phyloP scores from a whole-genome alignment of 2,113 vertebrate species.

The Prochilodus magdalenae region DNA sequence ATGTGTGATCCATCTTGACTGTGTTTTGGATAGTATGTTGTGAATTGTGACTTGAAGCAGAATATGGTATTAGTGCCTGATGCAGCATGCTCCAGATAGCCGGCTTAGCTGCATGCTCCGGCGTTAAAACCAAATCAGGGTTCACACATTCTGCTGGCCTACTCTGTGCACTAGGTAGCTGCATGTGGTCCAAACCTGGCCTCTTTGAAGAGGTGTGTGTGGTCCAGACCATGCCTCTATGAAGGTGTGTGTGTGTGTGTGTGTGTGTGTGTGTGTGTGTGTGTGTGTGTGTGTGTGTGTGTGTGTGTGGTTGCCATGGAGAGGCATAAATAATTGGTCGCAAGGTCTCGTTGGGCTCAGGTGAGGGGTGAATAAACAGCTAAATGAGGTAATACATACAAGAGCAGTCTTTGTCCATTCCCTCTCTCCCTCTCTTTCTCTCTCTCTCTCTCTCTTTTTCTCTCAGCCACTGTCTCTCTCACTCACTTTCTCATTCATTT shows the following conservation, averaged over 20 bases:
- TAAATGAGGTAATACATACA: conserved; percentile 42
- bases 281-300: conserved; percentile 41
- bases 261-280: conserved; percentile 42
- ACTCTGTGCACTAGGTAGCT: conserved; percentile 32
- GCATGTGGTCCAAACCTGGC: conserved; percentile 27
- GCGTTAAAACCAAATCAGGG: too few species aligned
- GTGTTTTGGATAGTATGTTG: too few species aligned
- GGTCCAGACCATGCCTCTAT: neutral
- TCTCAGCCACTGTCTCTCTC: conserved; percentile 26
- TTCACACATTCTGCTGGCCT: neutral
- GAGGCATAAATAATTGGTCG: conserved; percentile 47
- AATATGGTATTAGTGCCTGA: too few species aligned
- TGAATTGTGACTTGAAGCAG: too few species aligned
- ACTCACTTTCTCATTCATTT: neutral
- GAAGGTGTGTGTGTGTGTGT: conserved; percentile 41
- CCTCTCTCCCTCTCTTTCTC: neutral
- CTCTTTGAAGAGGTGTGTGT: conserved; percentile 54
- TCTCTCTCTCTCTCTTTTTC: conserved; percentile 24
- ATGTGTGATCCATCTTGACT: too few species aligned
- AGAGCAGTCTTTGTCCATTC: conserved; percentile 26
- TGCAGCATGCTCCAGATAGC: too few species aligned
- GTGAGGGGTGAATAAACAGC: conserved; percentile 54
- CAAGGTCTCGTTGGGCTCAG: conserved; percentile 50
- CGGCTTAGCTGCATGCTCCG: too few species aligned
- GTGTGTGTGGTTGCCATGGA: conserved; percentile 52